phyloP scores from a whole-genome alignment of 2,797 vertebrate species.

The Argyrosomus regius region DNA sequence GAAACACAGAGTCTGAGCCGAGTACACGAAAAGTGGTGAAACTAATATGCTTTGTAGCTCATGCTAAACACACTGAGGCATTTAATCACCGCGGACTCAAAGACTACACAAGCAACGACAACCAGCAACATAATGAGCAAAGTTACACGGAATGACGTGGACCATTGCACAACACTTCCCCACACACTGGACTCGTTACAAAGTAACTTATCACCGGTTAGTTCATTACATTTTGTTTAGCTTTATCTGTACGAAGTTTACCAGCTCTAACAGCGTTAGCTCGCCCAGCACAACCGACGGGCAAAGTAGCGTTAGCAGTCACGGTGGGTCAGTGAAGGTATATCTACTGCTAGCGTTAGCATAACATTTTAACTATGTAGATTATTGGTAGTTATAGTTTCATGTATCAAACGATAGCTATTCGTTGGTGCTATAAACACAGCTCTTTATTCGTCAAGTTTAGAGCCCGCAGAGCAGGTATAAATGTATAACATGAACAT shows the following conservation, averaged over 20 bases:
- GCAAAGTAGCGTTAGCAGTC: conserved; percentile 68
- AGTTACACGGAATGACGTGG: conserved; percentile 73
- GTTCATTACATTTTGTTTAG: conserved; percentile 12
- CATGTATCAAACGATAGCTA: background rate
- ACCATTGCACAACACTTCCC: conserved; percentile 66
- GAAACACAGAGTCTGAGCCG: background rate
- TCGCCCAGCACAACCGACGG: conserved; percentile 26
- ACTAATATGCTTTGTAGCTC: conserved; percentile 43
- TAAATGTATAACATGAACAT: conserved; percentile 52
- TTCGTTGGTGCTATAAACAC: background rate
- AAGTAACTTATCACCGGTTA: conserved; percentile 37
- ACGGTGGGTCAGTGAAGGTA: conserved; percentile 66
- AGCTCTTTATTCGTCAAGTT: background rate
- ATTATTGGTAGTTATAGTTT: background rate
- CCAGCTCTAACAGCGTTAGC: conserved; percentile 25
- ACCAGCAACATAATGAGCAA: conserved; percentile 59
- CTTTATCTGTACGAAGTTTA: background rate
- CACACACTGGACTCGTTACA: conserved; percentile 35
- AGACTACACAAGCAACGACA: conserved; percentile 26
- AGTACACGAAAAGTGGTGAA: conserved; percentile 48
- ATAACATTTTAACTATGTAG: conserved; percentile 49
- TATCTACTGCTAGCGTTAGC: conserved; percentile 71
- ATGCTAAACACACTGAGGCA: conserved; percentile 6
- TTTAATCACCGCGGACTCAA: conserved; percentile 32
- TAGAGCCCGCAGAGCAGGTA: background rate